Evolutionary conservation across 2,888 invertebrate species (phyloP), one percentile per base, ranked within the genome.

Genomic region (Scaptomyza reducta): DNA sequence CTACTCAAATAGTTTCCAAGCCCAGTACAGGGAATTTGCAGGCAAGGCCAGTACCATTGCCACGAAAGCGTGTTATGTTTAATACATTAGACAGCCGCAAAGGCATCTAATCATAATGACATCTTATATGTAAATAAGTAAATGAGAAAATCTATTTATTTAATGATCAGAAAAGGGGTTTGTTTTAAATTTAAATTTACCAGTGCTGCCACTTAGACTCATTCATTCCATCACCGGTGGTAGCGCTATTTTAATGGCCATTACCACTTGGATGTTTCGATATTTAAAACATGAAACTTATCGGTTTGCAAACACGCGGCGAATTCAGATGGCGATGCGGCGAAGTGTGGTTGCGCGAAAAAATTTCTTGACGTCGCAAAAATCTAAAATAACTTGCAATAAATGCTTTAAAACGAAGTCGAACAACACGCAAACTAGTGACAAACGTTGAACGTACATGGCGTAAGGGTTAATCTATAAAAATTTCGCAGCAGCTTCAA

Each of bases 31-130:
- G 42, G 4, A 62, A 68, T 38, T 38, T 57, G 16, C 47, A 46
- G 25, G 14, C 57, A 11, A 77, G 70, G 29, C 91, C 91, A 0
- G 73, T 91, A 3, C 91, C 92, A 0, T 29, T 90, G 47, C 91
- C 91, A 9, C 88, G 92, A 6, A 91, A 91, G 56, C 88, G 88
- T 6, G 91, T 91, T 5, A 90, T 91, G 89, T 91, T 91, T 47
- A 85, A 82, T 49, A 79, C 74, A 6, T 11, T 64, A 4, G 50
- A 27, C 16, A 70, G 66, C 38, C 72, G 60, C 0, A 74, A 66
- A 49, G 71, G 57, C 14, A 38, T 49, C n/a, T n/a, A n/a, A n/a
- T 0, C 53, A 73, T 29, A 64, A 77, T 2, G 68, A 66, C 10
- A 67, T 77, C 7, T 50, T 61, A 14, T 54, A 65, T 29, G 51